A percentile compares a stretch with the other conserved stretches of the same genome.
phyloP scores from a whole-genome alignment of 2,797 vertebrate species.

The Poecilia velifera region DNA sequence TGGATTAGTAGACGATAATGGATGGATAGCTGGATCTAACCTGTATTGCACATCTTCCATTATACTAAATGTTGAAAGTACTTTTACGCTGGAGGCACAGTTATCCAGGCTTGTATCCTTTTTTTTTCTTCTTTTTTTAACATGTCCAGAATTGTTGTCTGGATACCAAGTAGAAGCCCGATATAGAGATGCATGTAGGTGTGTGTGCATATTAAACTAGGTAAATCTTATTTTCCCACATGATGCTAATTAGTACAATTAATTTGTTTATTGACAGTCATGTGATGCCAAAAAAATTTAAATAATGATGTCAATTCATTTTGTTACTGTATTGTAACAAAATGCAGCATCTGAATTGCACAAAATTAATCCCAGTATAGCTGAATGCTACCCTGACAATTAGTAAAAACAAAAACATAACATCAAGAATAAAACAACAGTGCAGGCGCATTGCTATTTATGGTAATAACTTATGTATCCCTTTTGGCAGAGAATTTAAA shows the following conservation, averaged over 20 bases:
- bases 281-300: neutral
- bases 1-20: no score
- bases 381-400: neutral
- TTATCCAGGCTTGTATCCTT: conserved; percentile 7
- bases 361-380: neutral
- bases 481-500: conserved; percentile 22
- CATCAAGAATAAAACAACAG: neutral
- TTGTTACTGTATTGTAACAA: neutral
- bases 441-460: conserved; percentile 1
- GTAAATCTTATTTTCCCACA: neutral
- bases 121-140: conserved; percentile 19
- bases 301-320: neutral
- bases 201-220: neutral
- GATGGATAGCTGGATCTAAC: no score
- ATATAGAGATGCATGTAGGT: no score
- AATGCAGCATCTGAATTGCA: neutral
- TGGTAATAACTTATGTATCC: conserved; percentile 11
- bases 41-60: no score
- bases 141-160: conserved; percentile 14
- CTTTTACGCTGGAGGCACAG: no score
- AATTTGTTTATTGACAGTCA: neutral
- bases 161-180: no score
- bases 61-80: no score
- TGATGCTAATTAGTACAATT: neutral
- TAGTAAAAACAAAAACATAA: neutral